These are phyloP conservation scores for Drosophila ambigua DNA, from an alignment of 1,140 invertebrate genomes.

Conservation along the genomic window DNA sequence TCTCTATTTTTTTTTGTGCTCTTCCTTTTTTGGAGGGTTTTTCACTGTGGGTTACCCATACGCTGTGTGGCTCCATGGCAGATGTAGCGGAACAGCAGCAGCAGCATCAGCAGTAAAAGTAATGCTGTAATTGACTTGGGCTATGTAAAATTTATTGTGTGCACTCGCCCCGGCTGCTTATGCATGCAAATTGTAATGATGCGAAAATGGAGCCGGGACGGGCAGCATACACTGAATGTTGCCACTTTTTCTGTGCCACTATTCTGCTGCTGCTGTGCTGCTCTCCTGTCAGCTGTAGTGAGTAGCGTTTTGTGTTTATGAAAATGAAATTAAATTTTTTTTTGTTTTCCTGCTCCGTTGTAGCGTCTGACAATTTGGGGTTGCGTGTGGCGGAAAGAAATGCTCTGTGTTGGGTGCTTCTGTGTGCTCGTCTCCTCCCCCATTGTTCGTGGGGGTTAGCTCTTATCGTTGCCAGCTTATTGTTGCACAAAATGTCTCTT, in stretches of 20 bases:
- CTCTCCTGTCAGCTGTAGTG: conserved; percentile 60
- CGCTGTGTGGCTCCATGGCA: conserved; percentile 29
- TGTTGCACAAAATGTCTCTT: conserved; percentile 53
- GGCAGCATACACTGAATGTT: conserved; percentile 4
- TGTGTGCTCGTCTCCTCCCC: background rate
- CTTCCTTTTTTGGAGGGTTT: conserved; percentile 13
- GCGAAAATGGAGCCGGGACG: conserved; percentile 48
- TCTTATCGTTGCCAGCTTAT: conserved; percentile 57
- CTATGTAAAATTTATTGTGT: conserved; percentile 74
- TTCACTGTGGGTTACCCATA: conserved; percentile 52
- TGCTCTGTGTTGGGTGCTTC: conserved; percentile 14
- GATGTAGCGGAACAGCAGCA: conserved; percentile 10
- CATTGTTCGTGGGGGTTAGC: conserved; percentile 44
- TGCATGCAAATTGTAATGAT: conserved; percentile 77
- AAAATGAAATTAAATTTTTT: conserved; percentile 71
- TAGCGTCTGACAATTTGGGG: conserved; percentile 14
- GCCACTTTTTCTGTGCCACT: conserved; percentile 20
- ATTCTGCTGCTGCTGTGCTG: conserved; percentile 16
- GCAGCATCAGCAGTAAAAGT: conserved; percentile 6
- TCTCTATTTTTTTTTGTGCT: conserved; percentile 7
- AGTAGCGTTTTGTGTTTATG: conserved; percentile 73
- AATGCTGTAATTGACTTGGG: conserved; percentile 72
- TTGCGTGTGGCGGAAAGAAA: conserved; percentile 5
- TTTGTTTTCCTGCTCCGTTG: conserved; percentile 23
- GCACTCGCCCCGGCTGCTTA: conserved; percentile 55